phyloP scores from a whole-genome alignment of 2,113 vertebrate genomes.

The Suricata suricatta region DNA sequence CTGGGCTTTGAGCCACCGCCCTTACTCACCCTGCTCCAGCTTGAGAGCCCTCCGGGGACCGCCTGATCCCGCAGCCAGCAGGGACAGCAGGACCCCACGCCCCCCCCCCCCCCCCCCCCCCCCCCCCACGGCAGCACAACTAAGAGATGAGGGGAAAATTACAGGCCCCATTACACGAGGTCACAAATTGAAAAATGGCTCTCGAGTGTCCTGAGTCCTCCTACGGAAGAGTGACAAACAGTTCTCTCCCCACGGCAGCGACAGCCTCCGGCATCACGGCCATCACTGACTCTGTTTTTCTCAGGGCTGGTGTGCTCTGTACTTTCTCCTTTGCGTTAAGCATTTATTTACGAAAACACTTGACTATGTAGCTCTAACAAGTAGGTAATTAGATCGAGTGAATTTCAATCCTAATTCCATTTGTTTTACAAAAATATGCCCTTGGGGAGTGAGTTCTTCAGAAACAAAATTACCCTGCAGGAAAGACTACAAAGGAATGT shows the following conservation, averaged over 20 bases:
- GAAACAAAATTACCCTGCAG: neutral
- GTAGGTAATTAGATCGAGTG: neutral
- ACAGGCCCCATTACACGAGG: neutral
- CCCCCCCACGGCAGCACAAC: accelerated
- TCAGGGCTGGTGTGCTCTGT: neutral
- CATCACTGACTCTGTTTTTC: no score
- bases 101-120: neutral
- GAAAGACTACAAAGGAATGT: neutral
- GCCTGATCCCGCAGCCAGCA: accelerated
- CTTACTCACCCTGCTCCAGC: neutral
- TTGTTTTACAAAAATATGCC: neutral
- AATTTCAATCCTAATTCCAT: neutral
- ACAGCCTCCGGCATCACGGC: neutral
- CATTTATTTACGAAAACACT: conserved; percentile 18
- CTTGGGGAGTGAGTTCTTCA: neutral
- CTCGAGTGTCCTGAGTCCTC: accelerated
- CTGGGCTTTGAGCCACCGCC: neutral
- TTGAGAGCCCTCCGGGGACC: neutral
- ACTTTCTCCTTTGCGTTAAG: neutral
- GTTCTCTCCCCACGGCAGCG: neutral
- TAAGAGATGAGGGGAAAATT: accelerated
- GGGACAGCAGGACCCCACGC: accelerated
- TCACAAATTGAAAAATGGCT: neutral
- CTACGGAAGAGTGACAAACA: neutral
- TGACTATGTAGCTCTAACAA: neutral